phyloP scores from a whole-genome alignment of 37 sponge, comb jelly and placozoan genomes.

The Axinella damicornis region DNA sequence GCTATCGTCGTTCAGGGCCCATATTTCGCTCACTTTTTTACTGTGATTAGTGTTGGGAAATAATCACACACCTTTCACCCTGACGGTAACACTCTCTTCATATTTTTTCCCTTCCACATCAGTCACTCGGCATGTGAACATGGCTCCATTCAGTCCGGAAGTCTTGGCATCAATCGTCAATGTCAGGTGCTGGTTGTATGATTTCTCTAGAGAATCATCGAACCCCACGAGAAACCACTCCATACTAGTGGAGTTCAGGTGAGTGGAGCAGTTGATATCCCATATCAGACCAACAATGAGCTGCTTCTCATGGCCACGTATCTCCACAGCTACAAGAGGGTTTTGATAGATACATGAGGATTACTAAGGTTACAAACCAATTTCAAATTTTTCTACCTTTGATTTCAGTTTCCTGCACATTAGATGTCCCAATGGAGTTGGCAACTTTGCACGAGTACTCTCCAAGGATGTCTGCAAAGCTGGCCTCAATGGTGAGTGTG shows the following conservation, averaged over 20 bases:
- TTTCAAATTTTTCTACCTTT: neutral
- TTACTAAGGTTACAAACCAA: too few species aligned
- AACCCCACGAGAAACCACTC: slow-evolving; percentile 23
- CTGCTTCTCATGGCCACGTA: too few species aligned
- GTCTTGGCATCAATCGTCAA: neutral
- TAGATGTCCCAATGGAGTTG: slow-evolving; percentile 15
- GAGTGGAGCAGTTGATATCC: slow-evolving; percentile 10
- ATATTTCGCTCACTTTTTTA: too few species aligned
- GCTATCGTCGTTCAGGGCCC: too few species aligned
- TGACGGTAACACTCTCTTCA: slow-evolving; percentile 8
- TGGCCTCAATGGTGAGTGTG: slow-evolving; percentile 7
- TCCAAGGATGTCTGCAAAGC: slow-evolving; percentile 5
- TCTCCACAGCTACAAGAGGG: too few species aligned
- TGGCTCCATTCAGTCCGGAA: slow-evolving; percentile 18
- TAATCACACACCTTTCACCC: slow-evolving; percentile 34
- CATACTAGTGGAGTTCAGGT: slow-evolving; percentile 2
- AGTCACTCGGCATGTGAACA: slow-evolving; percentile 18
- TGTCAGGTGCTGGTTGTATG: too few species aligned
- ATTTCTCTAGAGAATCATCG: neutral
- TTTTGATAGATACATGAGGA: too few species aligned
- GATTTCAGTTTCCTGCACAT: neutral
- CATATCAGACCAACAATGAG: neutral
- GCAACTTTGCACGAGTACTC: slow-evolving; percentile 1
- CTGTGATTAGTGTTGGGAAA: too few species aligned
- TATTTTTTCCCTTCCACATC: neutral